Percentiles rank a stretch among this genome's conserved stretches.
Evolutionary conservation across 2,888 invertebrate species (phyloP).

Genomic region (Steinernema carpocapsae): DNA sequence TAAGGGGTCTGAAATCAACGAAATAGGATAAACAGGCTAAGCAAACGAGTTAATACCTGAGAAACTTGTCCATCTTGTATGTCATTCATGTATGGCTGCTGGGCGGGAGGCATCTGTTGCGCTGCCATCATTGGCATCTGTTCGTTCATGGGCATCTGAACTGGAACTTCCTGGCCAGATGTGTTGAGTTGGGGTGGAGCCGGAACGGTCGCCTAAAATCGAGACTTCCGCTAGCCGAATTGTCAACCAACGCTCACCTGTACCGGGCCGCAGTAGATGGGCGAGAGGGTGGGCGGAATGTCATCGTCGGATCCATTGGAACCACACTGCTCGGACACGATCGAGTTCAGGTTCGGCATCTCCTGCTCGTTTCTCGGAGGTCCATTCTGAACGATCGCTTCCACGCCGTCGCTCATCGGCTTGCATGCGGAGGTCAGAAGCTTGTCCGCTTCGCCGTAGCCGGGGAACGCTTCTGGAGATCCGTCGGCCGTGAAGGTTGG

Average conservation of each 20-base stretch:
- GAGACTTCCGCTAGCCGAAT: no score
- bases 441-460: background rate
- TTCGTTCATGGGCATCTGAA: background rate
- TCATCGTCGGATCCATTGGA: conserved; percentile 6
- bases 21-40: background rate
- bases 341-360: conserved; percentile 25
- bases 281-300: conserved; percentile 4
- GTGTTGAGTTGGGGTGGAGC: background rate
- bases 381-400: no score
- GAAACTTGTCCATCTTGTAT: background rate
- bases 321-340: background rate
- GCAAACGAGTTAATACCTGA: background rate
- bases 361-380: background rate
- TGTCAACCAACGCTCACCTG: background rate
- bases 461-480: background rate
- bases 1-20: background rate
- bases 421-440: background rate
- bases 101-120: background rate
- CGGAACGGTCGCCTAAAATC: no score
- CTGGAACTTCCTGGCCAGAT: background rate
- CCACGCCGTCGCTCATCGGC: no score
- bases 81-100: conserved; percentile 1
- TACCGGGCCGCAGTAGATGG: background rate
- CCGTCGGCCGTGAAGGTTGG: background rate
- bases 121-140: background rate